Base-by-base conservation (phyloP, 2,888 invertebrate species). In the Exocentrus adspersus region DNA sequence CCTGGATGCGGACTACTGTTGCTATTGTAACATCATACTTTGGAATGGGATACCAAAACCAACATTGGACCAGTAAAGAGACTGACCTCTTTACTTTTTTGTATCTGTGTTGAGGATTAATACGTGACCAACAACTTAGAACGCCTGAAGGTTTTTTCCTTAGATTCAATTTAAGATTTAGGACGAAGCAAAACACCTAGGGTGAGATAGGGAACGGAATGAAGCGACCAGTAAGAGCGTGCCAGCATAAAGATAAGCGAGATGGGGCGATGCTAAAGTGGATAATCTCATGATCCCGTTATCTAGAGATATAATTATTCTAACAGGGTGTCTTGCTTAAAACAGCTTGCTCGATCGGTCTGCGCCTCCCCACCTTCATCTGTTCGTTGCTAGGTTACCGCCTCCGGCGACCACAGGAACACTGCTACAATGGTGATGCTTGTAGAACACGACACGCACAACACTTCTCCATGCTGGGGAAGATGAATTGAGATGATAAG, bases 301-400 rank as follows among this genome's bases (percentile, higher is more conserved):
- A 82, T 81, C 83, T 81, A 76, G 77, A 81, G 81, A 81, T 82
- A 82, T 82, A 82, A 83, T 83, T 83, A 83, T 82, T 82, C 82
- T 80, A 81, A 82, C 82, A 80, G 82, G 81, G 81, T 82, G 82
- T 82, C 82, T 82, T 82, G 81, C 79, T 81, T 81, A 80, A 82
- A 82, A 82, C 82, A 82, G 82, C 82, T 82, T 82, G 82, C 79
- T 78, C 77, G 80, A 79, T 79, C 77, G 76, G 74, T 65, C 76
- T 70, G 68, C 72, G 75, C 74, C 75, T 75, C 76, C 75, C 70
- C 72, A 74, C 69, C 71, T 69, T n/a, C n/a, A n/a, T n/a, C 43
- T 58, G 60, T 62, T 42, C 78, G 82, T 82, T 82, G 81, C 81
- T 80, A 81, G 80, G 82, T 73, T 77, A 82, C 82, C 79, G 79